These are phyloP conservation scores for Chaetorhynchus papuensis DNA, from an alignment of 2,113 vertebrate species.

Conservation along the genomic window DNA sequence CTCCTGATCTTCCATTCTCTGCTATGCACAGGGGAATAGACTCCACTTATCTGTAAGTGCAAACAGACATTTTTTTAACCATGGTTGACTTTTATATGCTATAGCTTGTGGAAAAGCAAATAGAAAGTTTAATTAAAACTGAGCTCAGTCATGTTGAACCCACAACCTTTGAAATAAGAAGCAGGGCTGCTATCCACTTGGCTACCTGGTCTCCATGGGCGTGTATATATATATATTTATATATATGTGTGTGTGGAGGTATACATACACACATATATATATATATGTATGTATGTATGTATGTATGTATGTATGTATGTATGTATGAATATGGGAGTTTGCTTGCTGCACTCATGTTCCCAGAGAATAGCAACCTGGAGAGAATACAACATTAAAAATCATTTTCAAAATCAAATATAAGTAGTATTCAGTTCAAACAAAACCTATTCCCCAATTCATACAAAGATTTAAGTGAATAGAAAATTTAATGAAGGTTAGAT, in stretches of 20 bases:
- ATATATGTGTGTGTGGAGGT: too few relatives aligned
- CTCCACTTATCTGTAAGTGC: not conserved
- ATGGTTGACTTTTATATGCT: not conserved
- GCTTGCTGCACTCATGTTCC: not conserved
- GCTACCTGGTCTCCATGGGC: not conserved
- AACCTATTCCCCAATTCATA: not conserved
- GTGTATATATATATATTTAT: too few relatives aligned
- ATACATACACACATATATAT: too few relatives aligned
- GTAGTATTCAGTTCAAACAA: not conserved
- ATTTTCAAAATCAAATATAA: conserved; percentile 9
- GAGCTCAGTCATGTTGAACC: not conserved
- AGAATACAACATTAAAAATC: not conserved
- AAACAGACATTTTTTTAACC: not conserved
- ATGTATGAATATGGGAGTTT: not conserved
- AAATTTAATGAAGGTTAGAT: conserved; percentile 15
- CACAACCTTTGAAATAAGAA: not conserved
- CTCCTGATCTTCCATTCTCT: not conserved
- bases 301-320: too few relatives aligned
- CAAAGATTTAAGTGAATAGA: not conserved
- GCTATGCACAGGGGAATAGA: not conserved
- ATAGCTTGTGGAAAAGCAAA: not conserved
- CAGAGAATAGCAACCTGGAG: not conserved
- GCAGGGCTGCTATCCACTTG: not conserved
- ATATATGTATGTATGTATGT: too few relatives aligned
- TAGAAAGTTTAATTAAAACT: conserved; percentile 7